Conservation (phyloP, 2,113 vertebrate genomes). For the Colius striatus region DNA sequence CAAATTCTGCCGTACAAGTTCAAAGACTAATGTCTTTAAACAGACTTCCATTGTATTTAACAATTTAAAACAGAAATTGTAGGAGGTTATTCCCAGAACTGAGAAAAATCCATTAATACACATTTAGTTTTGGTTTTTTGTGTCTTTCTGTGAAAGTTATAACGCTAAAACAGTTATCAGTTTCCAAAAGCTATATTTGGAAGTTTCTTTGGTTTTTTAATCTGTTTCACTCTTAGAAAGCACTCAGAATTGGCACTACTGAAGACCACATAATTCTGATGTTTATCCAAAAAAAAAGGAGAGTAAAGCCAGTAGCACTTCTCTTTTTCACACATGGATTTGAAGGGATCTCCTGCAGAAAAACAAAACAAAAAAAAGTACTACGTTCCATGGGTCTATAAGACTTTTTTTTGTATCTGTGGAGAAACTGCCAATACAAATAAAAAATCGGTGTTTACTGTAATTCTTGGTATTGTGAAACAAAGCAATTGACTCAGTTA, state of each 20-base stretch:
- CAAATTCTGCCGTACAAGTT: neutral
- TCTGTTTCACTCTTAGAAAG: neutral
- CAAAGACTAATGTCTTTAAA: neutral
- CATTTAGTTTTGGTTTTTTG: neutral
- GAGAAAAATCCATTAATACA: neutral
- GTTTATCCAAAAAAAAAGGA: neutral
- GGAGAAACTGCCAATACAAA: neutral
- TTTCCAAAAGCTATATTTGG: neutral
- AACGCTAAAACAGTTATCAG: neutral
- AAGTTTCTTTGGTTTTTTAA: neutral
- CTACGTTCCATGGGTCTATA: neutral
- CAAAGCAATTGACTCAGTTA: neutral
- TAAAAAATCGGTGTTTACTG: neutral
- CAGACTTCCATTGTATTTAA: neutral
- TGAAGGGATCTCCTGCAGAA: neutral
- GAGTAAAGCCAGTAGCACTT: neutral
- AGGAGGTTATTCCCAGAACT: neutral
- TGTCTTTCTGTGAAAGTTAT: neutral
- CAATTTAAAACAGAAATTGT: neutral
- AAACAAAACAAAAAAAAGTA: neutral
- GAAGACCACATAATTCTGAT: neutral
- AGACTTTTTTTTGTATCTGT: neutral
- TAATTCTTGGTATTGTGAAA: neutral
- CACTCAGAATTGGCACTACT: neutral
- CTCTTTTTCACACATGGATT: neutral